A percentile compares a stretch with the other conserved stretches of the same genome.
These are phyloP conservation scores for Knipowitschia caucasica DNA, from an alignment of 2,797 vertebrate species.

Conservation along the genomic window DNA sequence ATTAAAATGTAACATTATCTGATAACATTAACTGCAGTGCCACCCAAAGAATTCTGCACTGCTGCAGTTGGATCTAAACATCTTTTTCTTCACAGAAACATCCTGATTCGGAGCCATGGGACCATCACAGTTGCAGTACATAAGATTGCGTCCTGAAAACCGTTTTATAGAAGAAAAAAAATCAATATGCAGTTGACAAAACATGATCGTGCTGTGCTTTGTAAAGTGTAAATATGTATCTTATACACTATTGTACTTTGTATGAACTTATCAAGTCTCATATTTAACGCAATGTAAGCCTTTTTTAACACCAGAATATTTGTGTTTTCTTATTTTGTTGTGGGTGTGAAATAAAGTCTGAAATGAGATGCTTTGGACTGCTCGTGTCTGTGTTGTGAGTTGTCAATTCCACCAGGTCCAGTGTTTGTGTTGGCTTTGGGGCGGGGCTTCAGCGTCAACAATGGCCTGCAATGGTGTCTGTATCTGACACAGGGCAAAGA, in stretches of 20 bases:
- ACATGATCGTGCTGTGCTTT: not conserved
- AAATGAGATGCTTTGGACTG: not conserved
- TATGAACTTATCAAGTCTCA: not conserved
- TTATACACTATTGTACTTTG: no score
- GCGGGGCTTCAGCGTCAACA: not conserved
- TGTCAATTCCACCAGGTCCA: not conserved
- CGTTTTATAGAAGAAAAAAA: not conserved
- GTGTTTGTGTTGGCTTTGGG: not conserved
- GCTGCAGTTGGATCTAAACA: not conserved
- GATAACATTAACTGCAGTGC: not conserved
- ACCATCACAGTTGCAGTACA: conserved; percentile 92
- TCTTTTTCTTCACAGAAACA: conserved; percentile 75
- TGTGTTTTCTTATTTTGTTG: not conserved
- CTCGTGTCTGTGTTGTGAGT: not conserved
- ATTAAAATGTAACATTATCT: not conserved
- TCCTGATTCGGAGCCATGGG: conserved; percentile 92
- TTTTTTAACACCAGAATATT: not conserved
- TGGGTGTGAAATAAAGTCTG: conserved; percentile 1
- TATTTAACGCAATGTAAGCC: not conserved
- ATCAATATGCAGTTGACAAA: not conserved
- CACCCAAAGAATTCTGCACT: not conserved
- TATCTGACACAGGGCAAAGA: not conserved
- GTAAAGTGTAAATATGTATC: conserved; percentile 11
- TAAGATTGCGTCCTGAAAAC: conserved; percentile 86
- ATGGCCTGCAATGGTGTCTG: not conserved